phyloP scores from a whole-genome alignment of 92 coral and sea anemone species.

The Phenganax subtilis region DNA sequence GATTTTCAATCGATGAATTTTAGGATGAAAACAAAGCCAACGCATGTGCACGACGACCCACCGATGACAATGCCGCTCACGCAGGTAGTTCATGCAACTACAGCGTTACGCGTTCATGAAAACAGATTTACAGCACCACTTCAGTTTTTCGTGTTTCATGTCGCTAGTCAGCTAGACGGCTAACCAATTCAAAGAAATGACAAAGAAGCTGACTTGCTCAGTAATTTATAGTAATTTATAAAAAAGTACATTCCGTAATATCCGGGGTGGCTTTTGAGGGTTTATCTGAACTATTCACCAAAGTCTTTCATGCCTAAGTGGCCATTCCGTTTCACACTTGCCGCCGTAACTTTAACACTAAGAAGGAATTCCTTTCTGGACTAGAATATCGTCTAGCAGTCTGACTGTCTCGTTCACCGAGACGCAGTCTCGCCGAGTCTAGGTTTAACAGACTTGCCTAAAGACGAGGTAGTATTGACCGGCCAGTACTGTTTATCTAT shows the following conservation, averaged over 20 bases:
- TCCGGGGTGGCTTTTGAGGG: conserved; percentile 18
- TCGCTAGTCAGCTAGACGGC: too few relatives aligned
- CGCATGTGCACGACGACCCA: too few relatives aligned
- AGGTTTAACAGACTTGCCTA: not conserved
- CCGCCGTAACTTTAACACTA: not conserved
- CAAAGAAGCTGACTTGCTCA: too few relatives aligned
- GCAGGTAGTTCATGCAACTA: too few relatives aligned
- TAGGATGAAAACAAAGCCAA: too few relatives aligned
- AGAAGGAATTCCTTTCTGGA: conserved; percentile 6
- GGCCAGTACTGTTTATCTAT: conserved; percentile 4
- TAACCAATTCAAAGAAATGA: too few relatives aligned
- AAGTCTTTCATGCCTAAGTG: conserved; percentile 3
- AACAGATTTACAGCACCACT: too few relatives aligned
- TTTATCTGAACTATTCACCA: not conserved
- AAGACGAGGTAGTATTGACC: not conserved
- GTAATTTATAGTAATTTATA: conserved; percentile 1
- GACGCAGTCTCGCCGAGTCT: conserved; percentile 6
- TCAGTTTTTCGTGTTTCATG: too few relatives aligned
- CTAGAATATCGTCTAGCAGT: conserved; percentile 14
- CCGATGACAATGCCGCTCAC: too few relatives aligned
- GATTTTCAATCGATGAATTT: too few relatives aligned
- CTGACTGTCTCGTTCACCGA: not conserved
- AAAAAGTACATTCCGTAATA: conserved; percentile 16
- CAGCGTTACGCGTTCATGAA: too few relatives aligned
- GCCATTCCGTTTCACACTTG: not conserved